A percentile compares a stretch with the other conserved stretches of the same genome.
phyloP scores from a whole-genome alignment of 2,113 vertebrate species.

The Engystomops pustulosus region DNA sequence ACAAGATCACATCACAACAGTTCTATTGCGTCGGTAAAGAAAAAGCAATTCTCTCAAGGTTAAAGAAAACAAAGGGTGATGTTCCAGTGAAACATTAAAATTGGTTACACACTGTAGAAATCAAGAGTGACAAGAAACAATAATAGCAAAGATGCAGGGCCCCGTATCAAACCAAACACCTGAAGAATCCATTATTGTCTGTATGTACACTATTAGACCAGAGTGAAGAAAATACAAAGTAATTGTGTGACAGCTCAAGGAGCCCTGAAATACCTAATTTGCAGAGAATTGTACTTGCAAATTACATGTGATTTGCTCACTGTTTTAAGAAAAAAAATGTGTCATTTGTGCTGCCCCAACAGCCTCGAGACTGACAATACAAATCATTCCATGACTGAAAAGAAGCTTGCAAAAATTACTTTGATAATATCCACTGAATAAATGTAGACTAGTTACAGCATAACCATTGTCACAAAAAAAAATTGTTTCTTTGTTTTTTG shows the following conservation, averaged over 20 bases:
- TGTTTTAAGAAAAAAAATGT: background rate
- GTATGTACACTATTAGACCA: background rate
- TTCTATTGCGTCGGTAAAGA: constrained; percentile 15
- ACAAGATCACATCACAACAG: constrained; percentile 3
- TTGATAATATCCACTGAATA: background rate
- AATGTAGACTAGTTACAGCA: background rate
- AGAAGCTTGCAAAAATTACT: background rate
- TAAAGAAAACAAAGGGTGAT: constrained; percentile 22
- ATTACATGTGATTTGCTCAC: background rate
- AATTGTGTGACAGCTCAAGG: background rate
- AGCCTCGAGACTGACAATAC: background rate
- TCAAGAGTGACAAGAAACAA: constrained; percentile 40
- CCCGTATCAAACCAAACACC: constrained; percentile 8
- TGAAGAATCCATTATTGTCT: constrained; percentile 18
- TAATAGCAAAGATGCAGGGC: constrained; percentile 38
- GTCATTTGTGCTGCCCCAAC: background rate
- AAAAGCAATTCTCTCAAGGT: constrained; percentile 41
- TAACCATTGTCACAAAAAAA: background rate
- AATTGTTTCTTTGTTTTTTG: no score
- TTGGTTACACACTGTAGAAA: constrained; percentile 38
- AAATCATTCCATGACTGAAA: background rate
- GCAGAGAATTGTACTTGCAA: background rate
- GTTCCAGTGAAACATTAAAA: constrained; percentile 5
- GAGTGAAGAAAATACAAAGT: background rate
- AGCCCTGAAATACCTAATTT: background rate